phyloP scores from a whole-genome alignment of 1,140 invertebrate genomes.

The Aphelinus atriplicis region DNA sequence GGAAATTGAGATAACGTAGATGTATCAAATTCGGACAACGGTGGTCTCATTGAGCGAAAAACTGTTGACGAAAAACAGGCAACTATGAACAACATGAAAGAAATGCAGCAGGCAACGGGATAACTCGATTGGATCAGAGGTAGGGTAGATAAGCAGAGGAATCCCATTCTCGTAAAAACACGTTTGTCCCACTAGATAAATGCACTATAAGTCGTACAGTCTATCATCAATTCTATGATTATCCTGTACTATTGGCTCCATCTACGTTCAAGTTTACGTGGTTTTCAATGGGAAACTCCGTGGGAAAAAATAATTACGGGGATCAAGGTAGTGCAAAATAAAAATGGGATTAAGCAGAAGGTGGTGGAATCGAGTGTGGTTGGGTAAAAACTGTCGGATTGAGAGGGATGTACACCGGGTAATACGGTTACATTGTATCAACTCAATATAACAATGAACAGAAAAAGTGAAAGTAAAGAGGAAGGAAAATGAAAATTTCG shows the following conservation, averaged over 20 bases:
- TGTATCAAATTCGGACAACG: too few relatives aligned
- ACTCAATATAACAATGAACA: constrained; percentile 7
- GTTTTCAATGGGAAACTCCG: not conserved
- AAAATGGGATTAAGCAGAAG: too few relatives aligned
- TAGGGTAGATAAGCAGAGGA: not conserved
- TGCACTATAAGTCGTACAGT: constrained; percentile 29
- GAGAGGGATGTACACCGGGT: too few relatives aligned
- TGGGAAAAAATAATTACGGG: too few relatives aligned
- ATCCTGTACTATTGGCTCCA: constrained; percentile 1
- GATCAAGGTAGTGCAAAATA: too few relatives aligned
- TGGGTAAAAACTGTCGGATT: too few relatives aligned
- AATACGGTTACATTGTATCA: not conserved
- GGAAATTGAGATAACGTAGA: too few relatives aligned
- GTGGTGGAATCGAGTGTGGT: too few relatives aligned
- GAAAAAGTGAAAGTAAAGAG: not conserved
- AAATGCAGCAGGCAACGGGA: constrained; percentile 28
- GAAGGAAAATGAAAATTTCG: constrained; percentile 37
- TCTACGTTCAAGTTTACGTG: constrained; percentile 25
- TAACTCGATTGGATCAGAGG: not conserved
- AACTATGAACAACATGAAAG: constrained; percentile 39
- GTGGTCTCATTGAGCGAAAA: too few relatives aligned
- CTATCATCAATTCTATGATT: constrained; percentile 11
- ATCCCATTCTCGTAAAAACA: constrained; percentile 18
- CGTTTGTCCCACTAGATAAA: constrained; percentile 15
- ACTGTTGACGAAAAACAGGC: constrained; percentile 41